Conservation (phyloP, 1,140 invertebrate genomes). For the Harpegnathos saltator region DNA sequence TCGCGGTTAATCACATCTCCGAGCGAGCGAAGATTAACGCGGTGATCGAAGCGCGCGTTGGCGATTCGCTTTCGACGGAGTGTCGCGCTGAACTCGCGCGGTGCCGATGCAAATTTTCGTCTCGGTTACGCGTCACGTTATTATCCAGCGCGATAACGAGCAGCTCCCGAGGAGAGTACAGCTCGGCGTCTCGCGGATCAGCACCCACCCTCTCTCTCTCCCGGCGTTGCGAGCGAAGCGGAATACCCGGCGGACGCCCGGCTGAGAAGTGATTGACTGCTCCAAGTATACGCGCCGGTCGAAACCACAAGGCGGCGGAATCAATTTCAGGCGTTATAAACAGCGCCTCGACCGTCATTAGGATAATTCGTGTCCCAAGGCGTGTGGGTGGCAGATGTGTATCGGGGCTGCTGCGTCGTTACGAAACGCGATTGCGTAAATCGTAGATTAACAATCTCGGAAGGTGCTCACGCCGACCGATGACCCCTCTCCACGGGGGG, state of each 20-base stretch:
- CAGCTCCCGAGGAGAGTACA: too few species aligned
- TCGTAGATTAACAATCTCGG: slow-evolving; percentile 76
- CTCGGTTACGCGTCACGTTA: too few species aligned
- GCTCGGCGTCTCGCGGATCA: too few species aligned
- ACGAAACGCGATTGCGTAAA: slow-evolving; percentile 77
- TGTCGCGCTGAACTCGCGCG: too few species aligned
- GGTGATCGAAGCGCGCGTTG: too few species aligned
- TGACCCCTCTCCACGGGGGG: slow-evolving; percentile 68
- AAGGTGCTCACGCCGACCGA: slow-evolving; percentile 61
- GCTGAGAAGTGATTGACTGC: slow-evolving; percentile 79
- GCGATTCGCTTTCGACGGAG: too few species aligned
- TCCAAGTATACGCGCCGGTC: slow-evolving; percentile 73
- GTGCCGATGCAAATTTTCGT: too few species aligned
- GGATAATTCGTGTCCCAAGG: slow-evolving; percentile 80
- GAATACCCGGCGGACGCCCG: slow-evolving; percentile 55
- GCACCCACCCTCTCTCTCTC: slow-evolving; percentile 7
- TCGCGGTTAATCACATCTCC: too few species aligned
- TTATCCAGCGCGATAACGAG: too few species aligned
- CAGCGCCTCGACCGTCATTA: slow-evolving; percentile 79
- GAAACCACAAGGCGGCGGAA: slow-evolving; percentile 79
- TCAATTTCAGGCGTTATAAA: slow-evolving; percentile 82
- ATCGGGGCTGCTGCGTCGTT: slow-evolving; percentile 59
- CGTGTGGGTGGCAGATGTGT: slow-evolving; percentile 83
- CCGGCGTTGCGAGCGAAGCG: slow-evolving; percentile 25
- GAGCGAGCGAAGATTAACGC: too few species aligned